Conservation (phyloP, 2,797 vertebrate genomes). For the Sebastes minor region DNA sequence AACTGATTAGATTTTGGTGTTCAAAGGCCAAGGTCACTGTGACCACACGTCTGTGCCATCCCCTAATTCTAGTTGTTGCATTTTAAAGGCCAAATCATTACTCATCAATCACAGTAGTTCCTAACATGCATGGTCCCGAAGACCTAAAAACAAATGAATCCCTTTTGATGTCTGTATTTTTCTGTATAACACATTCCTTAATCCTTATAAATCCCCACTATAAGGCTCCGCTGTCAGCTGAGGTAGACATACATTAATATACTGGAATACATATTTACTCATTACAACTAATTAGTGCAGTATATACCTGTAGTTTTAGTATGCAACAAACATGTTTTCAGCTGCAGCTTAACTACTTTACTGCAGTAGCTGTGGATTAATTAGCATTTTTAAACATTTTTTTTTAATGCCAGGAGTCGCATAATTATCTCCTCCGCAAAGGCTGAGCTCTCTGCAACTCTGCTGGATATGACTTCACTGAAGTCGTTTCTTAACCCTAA, state of each 20-base stretch:
- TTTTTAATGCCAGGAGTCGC: slow-evolving; percentile 54
- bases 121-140: neutral
- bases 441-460: slow-evolving; percentile 48
- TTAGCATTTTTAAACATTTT: slow-evolving; percentile 60
- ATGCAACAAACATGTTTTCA: slow-evolving; percentile 48
- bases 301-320: slow-evolving; percentile 26
- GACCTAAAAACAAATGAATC: neutral
- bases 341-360: slow-evolving; percentile 28
- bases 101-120: neutral
- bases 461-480: slow-evolving; percentile 47
- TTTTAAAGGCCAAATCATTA: neutral
- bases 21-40: neutral
- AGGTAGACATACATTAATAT: neutral
- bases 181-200: neutral
- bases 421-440: slow-evolving; percentile 61
- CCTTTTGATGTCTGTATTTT: neutral
- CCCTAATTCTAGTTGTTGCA: neutral
- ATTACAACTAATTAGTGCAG: slow-evolving; percentile 12
- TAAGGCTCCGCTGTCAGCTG: neutral
- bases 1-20: neutral
- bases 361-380: slow-evolving; percentile 48
- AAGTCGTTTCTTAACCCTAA: slow-evolving; percentile 54
- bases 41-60: neutral
- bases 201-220: neutral
- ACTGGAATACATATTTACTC: neutral